phyloP scores from a whole-genome alignment of 2,797 vertebrate species.

The Cygnus olor region DNA sequence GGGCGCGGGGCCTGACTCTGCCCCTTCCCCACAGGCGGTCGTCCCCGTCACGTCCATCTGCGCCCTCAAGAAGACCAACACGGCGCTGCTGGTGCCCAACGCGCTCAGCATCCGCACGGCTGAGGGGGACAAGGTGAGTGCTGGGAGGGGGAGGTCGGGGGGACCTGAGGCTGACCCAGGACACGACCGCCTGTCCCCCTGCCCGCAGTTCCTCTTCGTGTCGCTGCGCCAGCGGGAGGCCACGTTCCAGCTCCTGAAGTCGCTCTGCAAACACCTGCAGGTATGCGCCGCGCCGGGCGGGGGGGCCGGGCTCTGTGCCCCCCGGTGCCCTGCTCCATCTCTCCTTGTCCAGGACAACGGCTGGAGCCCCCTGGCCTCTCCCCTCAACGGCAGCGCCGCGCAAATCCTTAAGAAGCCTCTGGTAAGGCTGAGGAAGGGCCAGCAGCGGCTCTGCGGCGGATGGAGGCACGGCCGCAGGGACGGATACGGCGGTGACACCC shows the following conservation, averaged over 20 bases:
- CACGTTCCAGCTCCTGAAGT: conserved; percentile 83
- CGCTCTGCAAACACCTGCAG: conserved; percentile 83
- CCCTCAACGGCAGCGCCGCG: conserved; percentile 74
- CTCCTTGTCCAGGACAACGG: conserved; percentile 73
- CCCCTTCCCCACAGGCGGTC: conserved; percentile 71
- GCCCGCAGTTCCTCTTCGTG: conserved; percentile 83
- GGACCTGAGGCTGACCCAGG: too few species aligned
- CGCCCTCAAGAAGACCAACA: conserved; percentile 90
- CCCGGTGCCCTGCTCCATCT: neutral
- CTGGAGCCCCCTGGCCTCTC: conserved; percentile 74
- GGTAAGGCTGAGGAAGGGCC: conserved; percentile 69
- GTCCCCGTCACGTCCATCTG: conserved; percentile 80
- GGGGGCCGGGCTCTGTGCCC: accelerated
- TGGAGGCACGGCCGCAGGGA: neutral
- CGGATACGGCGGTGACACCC: accelerated
- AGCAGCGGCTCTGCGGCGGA: neutral
- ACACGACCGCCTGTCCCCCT: neutral
- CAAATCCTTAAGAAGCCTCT: conserved; percentile 67
- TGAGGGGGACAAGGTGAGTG: conserved; percentile 85
- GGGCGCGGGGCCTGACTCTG: neutral
- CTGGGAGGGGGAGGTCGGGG: accelerated
- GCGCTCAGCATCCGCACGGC: conserved; percentile 86
- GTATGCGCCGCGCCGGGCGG: neutral
- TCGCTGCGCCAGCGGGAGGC: conserved; percentile 85
- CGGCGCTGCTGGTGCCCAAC: conserved; percentile 86